Conservation (phyloP, 2,113 vertebrate genomes). For the Nannospalax galili region DNA sequence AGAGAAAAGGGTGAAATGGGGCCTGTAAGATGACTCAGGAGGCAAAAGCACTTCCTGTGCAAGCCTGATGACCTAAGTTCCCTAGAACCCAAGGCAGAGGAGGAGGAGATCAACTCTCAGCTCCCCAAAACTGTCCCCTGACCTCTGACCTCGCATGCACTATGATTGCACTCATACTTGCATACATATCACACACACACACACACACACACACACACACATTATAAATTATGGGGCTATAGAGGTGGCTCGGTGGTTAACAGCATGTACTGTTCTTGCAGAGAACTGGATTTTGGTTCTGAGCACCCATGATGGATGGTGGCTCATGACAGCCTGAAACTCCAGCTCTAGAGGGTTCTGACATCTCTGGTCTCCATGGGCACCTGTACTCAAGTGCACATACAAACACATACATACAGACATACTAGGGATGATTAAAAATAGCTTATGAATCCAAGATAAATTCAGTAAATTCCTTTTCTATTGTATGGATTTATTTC, state of each 20-base stretch:
- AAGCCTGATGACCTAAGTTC: not conserved
- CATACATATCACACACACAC: not conserved
- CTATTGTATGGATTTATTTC: not conserved
- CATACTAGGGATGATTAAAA: not conserved
- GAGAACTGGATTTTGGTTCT: not conserved
- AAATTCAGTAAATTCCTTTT: not conserved
- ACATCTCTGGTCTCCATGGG: not conserved
- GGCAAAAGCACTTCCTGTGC: not conserved
- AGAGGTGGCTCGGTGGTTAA: not conserved
- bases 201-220: not conserved
- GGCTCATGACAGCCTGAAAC: not conserved
- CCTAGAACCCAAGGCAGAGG: not conserved
- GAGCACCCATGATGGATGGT: not conserved
- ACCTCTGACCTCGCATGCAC: no score
- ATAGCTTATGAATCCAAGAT: not conserved
- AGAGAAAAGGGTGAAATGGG: not conserved
- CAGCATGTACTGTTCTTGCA: not conserved
- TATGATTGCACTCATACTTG: no score
- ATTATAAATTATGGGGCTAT: not conserved
- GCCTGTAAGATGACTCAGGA: not conserved
- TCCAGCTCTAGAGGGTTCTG: not conserved
- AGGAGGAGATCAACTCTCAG: no score
- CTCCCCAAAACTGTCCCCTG: no score
- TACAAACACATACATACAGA: not conserved
- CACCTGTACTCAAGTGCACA: not conserved